Evolutionary conservation across 2,113 vertebrate genomes (phyloP), one percentile per base, ranked within the genome.

Genomic region (Pelobates fuscus): DNA sequence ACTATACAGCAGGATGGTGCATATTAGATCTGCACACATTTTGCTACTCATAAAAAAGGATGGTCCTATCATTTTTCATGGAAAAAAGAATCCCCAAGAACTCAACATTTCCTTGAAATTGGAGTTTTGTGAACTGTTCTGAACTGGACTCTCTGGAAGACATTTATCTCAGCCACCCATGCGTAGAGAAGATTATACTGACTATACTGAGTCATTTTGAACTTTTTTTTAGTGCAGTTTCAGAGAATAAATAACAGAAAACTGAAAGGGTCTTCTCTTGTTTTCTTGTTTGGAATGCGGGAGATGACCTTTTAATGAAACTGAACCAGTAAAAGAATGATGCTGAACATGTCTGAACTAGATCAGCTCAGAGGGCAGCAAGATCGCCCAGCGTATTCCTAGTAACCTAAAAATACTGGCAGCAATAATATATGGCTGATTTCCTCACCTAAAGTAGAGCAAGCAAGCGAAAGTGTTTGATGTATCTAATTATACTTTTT

Each of bases 321-420:
- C 25, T 71, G 18, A 57, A 46, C 37, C 25, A 26, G 20, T 55
- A 14, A 57, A 66, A 58, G 37, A 57, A 11, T 10, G n/a, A 44
- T 11, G 29, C 24, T 57, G 24, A 62, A 74, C 71, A 66, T 74
- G 62, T 74, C 62, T 46, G 62, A 74, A 66, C 62, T 66, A 66
- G 62, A 74, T 44, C 62, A 63, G 27, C 32, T 55, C 24, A 25
- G 24, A 27, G 18, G 70, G 26, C 43, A 3, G 8, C 32, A 27
- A 10, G 23, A 26, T 18, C 26, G 26, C 20, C 12, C 49, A 15
- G 52, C 1, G 23, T 8, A 66, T 44, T 44, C 71, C 24, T 7
- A 26, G 26, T n/a, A 74, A 57, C 52, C 15, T 26, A 58, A 24
- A 37, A 65, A 37, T 63, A 37, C 17, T 27, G 18, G 8, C 2